Evolutionary conservation across 92 coral and sea anemone genomes (phyloP), one percentile per base, ranked within the genome.

Genomic region (Diadumene lineata): DNA sequence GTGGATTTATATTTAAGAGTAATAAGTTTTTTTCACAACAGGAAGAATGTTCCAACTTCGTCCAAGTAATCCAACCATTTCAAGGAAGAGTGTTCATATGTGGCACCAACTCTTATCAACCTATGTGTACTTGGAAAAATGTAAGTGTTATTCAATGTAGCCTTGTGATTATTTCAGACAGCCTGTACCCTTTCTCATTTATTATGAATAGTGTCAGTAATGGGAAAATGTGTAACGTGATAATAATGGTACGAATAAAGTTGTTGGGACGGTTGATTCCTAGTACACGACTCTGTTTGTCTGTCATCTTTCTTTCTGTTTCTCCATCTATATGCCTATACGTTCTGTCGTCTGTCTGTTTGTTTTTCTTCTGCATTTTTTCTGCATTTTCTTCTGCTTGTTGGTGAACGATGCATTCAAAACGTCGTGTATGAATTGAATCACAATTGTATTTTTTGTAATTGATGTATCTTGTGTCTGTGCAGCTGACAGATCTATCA

Each of bases 111-210:
- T 50, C 88, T 2, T 58, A 79, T 60, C 17, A 50, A 2, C 80
- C 86, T 1, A 70, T 51, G 23, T 93, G 98, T 43, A 66, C 69
- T 34, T 93, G 98, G 98, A 85, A 86, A 73, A 87, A 85, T 76
- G 98, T 93, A 71, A 69, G 96, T 79, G 4, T 8, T 6, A 21
- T 25, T 55, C 6, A 11, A 7, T 21, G 65, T 3, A 60, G 13
- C 3, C 1, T 25, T 18, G 29, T 4, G 1, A 7, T 60, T 32
- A 23, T 30, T 60, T 32, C 51, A 44, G 17, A n/a, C n/a, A n/a
- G n/a, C n/a, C n/a, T n/a, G n/a, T n/a, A n/a, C n/a, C n/a, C n/a
- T n/a, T n/a, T n/a, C n/a, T n/a, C n/a, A n/a, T n/a, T n/a, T n/a
- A n/a, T n/a, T n/a, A n/a, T n/a, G n/a, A n/a, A n/a, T n/a, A n/a